phyloP scores from a whole-genome alignment of 2,888 invertebrate species.

The Sthenelais limicola region DNA sequence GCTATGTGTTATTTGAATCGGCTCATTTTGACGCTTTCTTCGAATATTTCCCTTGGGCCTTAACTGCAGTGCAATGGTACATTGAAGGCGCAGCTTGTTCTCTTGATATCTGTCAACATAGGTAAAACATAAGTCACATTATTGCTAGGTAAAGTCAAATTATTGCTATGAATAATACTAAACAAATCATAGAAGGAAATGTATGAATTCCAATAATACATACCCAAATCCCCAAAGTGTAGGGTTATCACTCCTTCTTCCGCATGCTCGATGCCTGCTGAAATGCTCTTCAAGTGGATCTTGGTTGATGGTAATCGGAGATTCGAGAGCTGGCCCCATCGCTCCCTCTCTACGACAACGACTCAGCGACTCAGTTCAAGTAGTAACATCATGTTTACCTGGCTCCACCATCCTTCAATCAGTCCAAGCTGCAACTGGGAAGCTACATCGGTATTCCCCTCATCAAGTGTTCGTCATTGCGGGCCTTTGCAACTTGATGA shows the following conservation, averaged over 20 bases:
- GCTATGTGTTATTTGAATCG: neutral
- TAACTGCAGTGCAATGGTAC: neutral
- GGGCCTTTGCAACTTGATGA: no score
- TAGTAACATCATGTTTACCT: no score
- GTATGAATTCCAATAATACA: neutral
- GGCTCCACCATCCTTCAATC: no score
- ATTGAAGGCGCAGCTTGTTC: neutral
- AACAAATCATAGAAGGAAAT: neutral
- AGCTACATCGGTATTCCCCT: no score
- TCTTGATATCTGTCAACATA: conserved; percentile 3
- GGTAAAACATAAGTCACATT: no score
- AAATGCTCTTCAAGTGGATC: conserved; percentile 16
- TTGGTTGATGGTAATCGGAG: no score
- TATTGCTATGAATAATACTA: neutral
- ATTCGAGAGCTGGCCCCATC: no score
- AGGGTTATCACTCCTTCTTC: neutral
- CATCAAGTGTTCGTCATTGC: no score
- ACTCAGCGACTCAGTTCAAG: no score
- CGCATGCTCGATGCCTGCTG: conserved; percentile 1
- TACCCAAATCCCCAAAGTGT: conserved; percentile 21
- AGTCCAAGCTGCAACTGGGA: no score
- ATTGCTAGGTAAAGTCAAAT: no score
- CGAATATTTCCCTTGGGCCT: neutral
- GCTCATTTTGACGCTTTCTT: neutral
- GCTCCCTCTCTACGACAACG: no score